These are phyloP conservation scores for Conus canariensis DNA, from an alignment of 2,888 invertebrate genomes.

Conservation along the genomic window DNA sequence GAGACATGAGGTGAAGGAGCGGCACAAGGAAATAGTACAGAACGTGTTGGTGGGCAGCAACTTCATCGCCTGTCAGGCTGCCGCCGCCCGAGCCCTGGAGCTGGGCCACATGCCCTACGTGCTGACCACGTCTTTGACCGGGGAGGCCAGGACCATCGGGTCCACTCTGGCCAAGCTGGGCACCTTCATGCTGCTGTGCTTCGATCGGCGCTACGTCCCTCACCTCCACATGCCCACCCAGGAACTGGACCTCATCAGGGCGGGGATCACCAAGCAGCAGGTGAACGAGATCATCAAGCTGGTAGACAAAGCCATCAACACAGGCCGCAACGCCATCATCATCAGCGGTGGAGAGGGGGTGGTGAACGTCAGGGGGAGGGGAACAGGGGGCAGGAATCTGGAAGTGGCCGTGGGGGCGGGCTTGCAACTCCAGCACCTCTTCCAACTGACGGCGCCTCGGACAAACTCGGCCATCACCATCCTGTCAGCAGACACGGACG, in stretches of 20 bases:
- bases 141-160: conserved; percentile 83
- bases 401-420: conserved; percentile 89
- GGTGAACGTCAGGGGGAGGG: conserved; percentile 86
- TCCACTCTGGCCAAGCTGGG: conserved; percentile 68
- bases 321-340: conserved; percentile 81
- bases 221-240: conserved; percentile 45
- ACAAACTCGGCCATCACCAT: conserved; percentile 81
- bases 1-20: not conserved
- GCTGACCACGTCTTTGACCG: conserved; percentile 86
- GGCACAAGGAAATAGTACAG: conserved; percentile 76
- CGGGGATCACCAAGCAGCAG: conserved; percentile 64
- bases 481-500: conserved; percentile 95
- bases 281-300: conserved; percentile 63
- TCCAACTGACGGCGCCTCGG: conserved; percentile 2
- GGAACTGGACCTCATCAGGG: conserved; percentile 65
- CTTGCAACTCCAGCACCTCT: conserved; percentile 40
- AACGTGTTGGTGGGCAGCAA: conserved; percentile 89
- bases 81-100: conserved; percentile 81
- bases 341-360: conserved; percentile 95
- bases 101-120: conserved; percentile 84
- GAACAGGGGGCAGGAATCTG: conserved; percentile 96
- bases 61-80: conserved; percentile 84
- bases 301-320: conserved; percentile 60
- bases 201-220: conserved; percentile 49
- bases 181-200: conserved; percentile 59